Evolutionary conservation across 2,113 vertebrate genomes (phyloP).

Genomic region (Haemorhous mexicanus): DNA sequence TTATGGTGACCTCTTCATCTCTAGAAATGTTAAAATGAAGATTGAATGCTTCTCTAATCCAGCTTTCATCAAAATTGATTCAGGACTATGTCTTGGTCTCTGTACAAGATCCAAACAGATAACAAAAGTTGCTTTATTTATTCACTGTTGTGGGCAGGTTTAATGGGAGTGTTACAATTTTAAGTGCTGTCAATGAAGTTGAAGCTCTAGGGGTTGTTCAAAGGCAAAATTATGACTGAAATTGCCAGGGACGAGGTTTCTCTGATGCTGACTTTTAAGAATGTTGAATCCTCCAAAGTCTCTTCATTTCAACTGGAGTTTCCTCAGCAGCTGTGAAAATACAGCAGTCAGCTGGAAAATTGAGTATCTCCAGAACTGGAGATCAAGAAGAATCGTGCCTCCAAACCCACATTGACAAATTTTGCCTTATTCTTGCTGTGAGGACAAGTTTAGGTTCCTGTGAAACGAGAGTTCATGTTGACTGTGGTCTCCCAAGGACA

Average conservation of each 20-base stretch:
- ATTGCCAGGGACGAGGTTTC: not conserved
- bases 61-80: not conserved
- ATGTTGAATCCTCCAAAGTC: not conserved
- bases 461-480: not conserved
- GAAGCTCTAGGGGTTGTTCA: not conserved
- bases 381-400: rapidly evolving
- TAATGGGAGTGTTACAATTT: not conserved
- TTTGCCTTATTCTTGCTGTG: not conserved
- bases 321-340: not conserved
- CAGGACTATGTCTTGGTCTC: not conserved
- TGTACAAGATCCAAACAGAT: not conserved
- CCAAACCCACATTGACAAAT: not conserved
- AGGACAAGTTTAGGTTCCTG: not conserved
- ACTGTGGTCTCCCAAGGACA: not conserved
- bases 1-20: not conserved
- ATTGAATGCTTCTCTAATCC: not conserved
- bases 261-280: not conserved
- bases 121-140: not conserved
- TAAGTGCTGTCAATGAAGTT: not conserved
- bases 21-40: not conserved
- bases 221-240: not conserved
- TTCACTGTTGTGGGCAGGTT: not conserved
- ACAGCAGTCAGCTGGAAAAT: not conserved
- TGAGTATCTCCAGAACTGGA: not conserved
- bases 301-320: not conserved